Base-by-base conservation (phyloP, 2,888 invertebrate species). In the Ormyrus pomaceus region DNA sequence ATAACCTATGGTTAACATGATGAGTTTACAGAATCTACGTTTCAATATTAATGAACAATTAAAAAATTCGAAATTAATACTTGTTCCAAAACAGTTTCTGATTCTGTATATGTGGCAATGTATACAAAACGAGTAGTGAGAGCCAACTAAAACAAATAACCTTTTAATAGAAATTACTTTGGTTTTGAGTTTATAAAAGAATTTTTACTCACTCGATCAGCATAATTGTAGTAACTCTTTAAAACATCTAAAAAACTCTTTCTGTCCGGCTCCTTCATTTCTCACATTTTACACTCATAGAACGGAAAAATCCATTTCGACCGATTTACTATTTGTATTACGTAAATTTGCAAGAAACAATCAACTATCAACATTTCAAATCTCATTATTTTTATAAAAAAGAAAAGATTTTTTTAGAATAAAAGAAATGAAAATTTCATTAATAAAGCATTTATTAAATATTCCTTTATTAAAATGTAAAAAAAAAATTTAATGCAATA, bases 51-150 rank as follows among this genome's bases (percentile, higher is more conserved):
- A 34, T 34, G 34, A 34, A 3, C 34, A 34, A 34, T 4, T 34
- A 34, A 4, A 34, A 19, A 61, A 50, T 45, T 0, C 1, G 48
- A 8, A 4, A 1, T 13, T 51, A 55, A 34, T 64, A 86, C 88
- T 82, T 85, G 79, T 82, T 76, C 83, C 46, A 88, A 73, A 69
- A 74, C 64, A 51, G 78, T 79, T 10, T 72, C 45, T 9, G 76
- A 66, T 19, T 83, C 85, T 5, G 48, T 34, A 62, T 86, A 88
- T 72, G 84, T 79, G 8, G 88, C 88, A 46, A 88, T 74, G 74
- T 87, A 88, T 8, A 86, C 74, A 5, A 86, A 72, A 46, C 88
- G 84, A 5, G 87, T 87, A 55, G 84, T 64, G 45, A 85, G 84
- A 9, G 79, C 81, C 55, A 13, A 77, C 88, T 88, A 69, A 11